Evolutionary conservation across 2,113 vertebrate genomes (phyloP).

Genomic region (Leucopternis melanops): DNA sequence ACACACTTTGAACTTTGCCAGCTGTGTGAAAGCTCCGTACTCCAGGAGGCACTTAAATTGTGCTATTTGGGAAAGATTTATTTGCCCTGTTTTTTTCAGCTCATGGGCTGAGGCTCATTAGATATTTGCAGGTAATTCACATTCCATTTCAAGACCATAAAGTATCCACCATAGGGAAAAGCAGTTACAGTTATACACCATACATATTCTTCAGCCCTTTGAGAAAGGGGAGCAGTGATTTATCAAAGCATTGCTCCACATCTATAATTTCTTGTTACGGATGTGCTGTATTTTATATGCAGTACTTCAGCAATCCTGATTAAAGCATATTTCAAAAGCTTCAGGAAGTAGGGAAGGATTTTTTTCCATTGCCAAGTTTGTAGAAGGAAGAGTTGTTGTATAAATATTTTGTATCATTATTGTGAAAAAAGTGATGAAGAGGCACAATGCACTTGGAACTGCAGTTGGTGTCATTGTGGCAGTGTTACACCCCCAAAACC

Average conservation of each 20-base stretch:
- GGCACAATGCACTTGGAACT: neutral
- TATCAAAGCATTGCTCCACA: neutral
- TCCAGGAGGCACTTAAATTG: neutral
- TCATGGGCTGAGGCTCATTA: neutral
- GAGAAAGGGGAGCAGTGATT: neutral
- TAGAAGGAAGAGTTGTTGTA: too few relatives aligned
- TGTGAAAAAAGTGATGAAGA: neutral
- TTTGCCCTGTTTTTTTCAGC: neutral
- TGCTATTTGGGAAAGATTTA: neutral
- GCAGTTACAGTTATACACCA: accelerated
- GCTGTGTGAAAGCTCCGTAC: neutral
- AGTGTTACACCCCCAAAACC: neutral
- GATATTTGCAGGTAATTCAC: neutral
- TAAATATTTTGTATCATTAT: neutral
- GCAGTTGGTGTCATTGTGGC: neutral
- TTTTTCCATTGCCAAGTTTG: neutral
- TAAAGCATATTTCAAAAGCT: neutral
- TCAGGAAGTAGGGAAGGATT: neutral
- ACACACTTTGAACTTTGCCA: neutral
- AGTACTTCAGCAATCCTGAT: too few relatives aligned
- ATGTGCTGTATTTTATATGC: neutral
- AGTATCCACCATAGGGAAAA: neutral
- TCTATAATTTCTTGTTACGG: accelerated
- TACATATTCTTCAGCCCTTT: neutral
- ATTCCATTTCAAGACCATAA: neutral